These are phyloP conservation scores for Crambe crambe DNA, from an alignment of 37 sponge, comb jelly and placozoan genomes.

Conservation along the genomic window DNA sequence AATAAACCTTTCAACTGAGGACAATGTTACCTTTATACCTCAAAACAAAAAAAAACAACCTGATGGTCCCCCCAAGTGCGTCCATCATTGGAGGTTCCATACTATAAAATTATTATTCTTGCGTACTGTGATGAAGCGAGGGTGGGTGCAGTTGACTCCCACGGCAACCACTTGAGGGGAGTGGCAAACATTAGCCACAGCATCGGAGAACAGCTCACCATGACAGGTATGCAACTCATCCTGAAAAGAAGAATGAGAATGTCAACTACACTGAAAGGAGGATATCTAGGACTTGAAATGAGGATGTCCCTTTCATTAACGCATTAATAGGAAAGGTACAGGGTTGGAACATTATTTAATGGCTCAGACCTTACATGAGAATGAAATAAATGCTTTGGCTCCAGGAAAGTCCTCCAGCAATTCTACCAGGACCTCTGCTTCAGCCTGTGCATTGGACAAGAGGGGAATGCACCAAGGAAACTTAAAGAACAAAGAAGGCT, in stretches of 20 bases:
- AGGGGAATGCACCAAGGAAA: background rate
- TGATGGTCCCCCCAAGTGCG: too few species aligned
- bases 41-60: too few species aligned
- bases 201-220: conserved; percentile 76
- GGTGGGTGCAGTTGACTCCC: conserved; percentile 84
- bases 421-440: conserved; percentile 55
- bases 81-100: too few species aligned
- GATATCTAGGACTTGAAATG: background rate
- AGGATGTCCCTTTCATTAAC: background rate
- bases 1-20: too few species aligned
- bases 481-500: too few species aligned
- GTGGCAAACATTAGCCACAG: conserved; percentile 26
- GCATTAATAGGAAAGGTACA: background rate
- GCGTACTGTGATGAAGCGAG: conserved; percentile 24
- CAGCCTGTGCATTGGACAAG: conserved; percentile 20
- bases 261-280: background rate
- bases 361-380: conserved; percentile 72
- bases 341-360: background rate
- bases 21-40: background rate
- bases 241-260: conserved; percentile 21
- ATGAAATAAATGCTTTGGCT: conserved; percentile 72
- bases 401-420: conserved; percentile 64
- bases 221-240: conserved; percentile 63
- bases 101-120: too few species aligned
- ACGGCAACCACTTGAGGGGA: conserved; percentile 65